Evolutionary conservation across 2,888 invertebrate genomes (phyloP).

Genomic region (Rhamnusium bicolor): DNA sequence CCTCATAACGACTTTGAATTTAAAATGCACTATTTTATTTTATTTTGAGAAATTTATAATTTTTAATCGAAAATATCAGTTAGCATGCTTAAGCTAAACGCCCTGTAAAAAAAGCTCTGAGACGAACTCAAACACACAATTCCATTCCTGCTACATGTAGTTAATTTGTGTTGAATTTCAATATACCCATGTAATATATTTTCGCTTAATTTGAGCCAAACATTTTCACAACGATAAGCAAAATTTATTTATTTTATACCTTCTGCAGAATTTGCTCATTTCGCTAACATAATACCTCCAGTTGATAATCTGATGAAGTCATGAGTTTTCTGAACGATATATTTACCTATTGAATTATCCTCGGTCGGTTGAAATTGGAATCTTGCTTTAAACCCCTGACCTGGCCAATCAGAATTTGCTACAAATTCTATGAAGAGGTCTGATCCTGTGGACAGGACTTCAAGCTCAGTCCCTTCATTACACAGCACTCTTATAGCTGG

Average conservation of each 20-base stretch:
- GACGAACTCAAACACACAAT: no score
- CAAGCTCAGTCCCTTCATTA: conserved; percentile 84
- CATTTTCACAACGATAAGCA: not conserved
- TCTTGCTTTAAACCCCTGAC: conserved; percentile 85
- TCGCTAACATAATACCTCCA: conserved; percentile 16
- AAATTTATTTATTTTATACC: conserved; percentile 5
- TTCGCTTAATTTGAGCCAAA: not conserved
- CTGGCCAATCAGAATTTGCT: conserved; percentile 85
- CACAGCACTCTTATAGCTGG: conserved; percentile 88
- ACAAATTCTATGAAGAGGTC: conserved; percentile 89
- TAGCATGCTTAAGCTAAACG: no score
- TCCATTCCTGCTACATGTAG: no score
- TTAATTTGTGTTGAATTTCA: not conserved
- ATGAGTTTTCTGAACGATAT: conserved; percentile 37
- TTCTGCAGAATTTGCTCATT: conserved; percentile 16
- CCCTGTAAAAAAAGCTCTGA: no score
- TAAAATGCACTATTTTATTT: no score
- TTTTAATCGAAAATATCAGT: no score
- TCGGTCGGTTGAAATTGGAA: conserved; percentile 82
- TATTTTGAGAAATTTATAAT: no score
- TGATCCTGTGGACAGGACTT: conserved; percentile 87
- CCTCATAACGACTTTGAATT: no score
- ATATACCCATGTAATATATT: not conserved
- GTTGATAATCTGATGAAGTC: conserved; percentile 24
- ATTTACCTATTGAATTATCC: conserved; percentile 68